Base-by-base conservation (phyloP, 2,888 invertebrate genomes). In the Bellardia pandia region DNA sequence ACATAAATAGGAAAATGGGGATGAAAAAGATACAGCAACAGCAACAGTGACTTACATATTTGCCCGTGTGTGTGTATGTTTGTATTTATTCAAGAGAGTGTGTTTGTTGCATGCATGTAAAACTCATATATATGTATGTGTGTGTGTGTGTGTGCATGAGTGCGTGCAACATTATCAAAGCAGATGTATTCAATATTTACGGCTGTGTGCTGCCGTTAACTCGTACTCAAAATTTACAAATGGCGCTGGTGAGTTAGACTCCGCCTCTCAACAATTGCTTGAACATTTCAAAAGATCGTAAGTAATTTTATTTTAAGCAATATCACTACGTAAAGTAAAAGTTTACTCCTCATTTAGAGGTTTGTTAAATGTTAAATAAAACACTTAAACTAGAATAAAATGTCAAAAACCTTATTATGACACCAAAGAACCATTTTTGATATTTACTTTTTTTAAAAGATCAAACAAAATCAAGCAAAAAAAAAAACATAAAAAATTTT, bases 171-270 rank as follows among this genome's bases (percentile, higher is more conserved):
- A 56, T 56, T 76, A 69, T 76, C 0, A 69, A 78, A 76, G 79
- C 86, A 86, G 88, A 79, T 83, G 83, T 77, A 64, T 76, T 71
- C 33, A 56, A 33, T 56, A 56, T 72, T 76, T 88, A 89, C 88
- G 89, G 89, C 88, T 88, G 79, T 85, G 89, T 90, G 90, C 62
- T 90, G 90, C 62, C 66, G 33, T 77, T 64, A 68, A 81, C 66
- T 69, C 42, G 62, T 72, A 77, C 30, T 62, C 9, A 30, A 71
- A 71, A 71, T 86, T 23, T 77, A 74, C 53, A 88, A 92, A 91
- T 92, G 92, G 92, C 92, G 92, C 86, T 89, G 78, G 33, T 42
- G 9, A 58, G 58, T 66, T 85, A 90, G 76, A 90, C 91, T 88
- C 92, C 91, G 91, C 91, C 91, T 90, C 82, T 89, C 77, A 53